Conservation (phyloP, 2,113 vertebrate genomes). For the Danionella cerebrum region DNA sequence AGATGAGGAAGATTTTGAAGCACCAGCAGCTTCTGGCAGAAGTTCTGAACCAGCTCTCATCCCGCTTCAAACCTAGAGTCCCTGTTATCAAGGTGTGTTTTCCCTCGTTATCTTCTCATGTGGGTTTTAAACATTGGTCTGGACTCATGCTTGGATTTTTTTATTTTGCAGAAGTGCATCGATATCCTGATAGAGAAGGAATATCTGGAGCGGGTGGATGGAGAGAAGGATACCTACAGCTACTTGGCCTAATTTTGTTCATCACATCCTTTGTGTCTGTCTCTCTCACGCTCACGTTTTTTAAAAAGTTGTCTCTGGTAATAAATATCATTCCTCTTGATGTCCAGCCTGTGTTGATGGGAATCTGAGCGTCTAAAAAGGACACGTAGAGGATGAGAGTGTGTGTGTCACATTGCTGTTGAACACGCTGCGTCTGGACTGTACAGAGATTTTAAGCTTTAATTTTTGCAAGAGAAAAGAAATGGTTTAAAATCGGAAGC, state of each 20-base stretch:
- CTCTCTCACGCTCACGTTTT: slow-evolving; percentile 17
- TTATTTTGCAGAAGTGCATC: slow-evolving; percentile 84
- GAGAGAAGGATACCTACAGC: slow-evolving; percentile 70
- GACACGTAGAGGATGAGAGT: neutral
- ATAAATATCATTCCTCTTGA: slow-evolving; percentile 55
- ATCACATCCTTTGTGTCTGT: neutral
- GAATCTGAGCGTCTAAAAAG: slow-evolving; percentile 37
- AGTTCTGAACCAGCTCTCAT: slow-evolving; percentile 95
- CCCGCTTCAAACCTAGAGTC: slow-evolving; percentile 93
- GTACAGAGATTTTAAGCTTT: slow-evolving; percentile 45
- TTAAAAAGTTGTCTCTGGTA: slow-evolving; percentile 56
- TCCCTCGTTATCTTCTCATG: neutral
- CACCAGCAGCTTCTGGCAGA: slow-evolving; percentile 97
- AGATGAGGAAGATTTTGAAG: slow-evolving; percentile 97
- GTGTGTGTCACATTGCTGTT: slow-evolving; percentile 56
- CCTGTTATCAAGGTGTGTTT: slow-evolving; percentile 89
- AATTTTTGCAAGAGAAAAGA: slow-evolving; percentile 21
- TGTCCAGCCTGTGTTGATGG: slow-evolving; percentile 48
- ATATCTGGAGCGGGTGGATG: slow-evolving; percentile 70
- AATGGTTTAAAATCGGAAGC: slow-evolving; percentile 35
- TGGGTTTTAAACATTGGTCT: neutral
- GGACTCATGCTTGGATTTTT: neutral
- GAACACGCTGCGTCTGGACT: slow-evolving; percentile 20
- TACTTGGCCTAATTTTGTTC: slow-evolving; percentile 73
- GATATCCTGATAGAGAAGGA: slow-evolving; percentile 99